Evolutionary conservation across 2,888 invertebrate genomes (phyloP).

Genomic region (Venustoraphidia nigricollis): DNA sequence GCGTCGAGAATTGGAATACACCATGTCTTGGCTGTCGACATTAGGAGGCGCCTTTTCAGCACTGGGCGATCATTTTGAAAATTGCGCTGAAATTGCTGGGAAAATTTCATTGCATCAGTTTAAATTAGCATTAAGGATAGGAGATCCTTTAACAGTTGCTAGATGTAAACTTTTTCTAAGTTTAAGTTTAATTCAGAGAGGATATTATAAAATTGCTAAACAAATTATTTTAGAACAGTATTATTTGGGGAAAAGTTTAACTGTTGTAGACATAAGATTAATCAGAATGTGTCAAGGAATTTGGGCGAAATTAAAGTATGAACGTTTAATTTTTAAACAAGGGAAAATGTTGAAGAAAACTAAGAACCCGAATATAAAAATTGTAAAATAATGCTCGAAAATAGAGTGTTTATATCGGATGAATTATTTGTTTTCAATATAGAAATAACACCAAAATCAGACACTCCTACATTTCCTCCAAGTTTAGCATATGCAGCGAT

Average conservation of each 20-base stretch:
- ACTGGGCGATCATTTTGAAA: constrained; percentile 70
- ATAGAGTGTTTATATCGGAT: background rate
- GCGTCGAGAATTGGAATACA: constrained; percentile 61
- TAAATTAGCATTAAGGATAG: constrained; percentile 59
- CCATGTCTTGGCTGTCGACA: constrained; percentile 90
- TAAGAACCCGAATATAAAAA: background rate
- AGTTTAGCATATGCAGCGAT: background rate
- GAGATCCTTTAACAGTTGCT: constrained; percentile 65
- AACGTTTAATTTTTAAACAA: constrained; percentile 20
- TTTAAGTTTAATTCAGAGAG: constrained; percentile 74
- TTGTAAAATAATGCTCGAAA: background rate
- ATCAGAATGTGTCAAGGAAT: constrained; percentile 74
- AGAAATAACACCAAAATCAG: background rate
- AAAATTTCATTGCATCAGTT: constrained; percentile 76
- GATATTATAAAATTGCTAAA: constrained; percentile 45
- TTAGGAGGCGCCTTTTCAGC: constrained; percentile 94
- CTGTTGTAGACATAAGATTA: constrained; percentile 42
- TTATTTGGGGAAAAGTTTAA: constrained; percentile 23
- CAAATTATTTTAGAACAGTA: constrained; percentile 42
- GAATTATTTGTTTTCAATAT: background rate
- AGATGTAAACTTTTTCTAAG: constrained; percentile 78
- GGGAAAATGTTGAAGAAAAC: constrained; percentile 9
- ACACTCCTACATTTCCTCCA: background rate
- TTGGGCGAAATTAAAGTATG: constrained; percentile 66
- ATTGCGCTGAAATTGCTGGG: constrained; percentile 76